Evolutionary conservation across 2,888 invertebrate species (phyloP).

Genomic region (Agriopis aurantiaria): DNA sequence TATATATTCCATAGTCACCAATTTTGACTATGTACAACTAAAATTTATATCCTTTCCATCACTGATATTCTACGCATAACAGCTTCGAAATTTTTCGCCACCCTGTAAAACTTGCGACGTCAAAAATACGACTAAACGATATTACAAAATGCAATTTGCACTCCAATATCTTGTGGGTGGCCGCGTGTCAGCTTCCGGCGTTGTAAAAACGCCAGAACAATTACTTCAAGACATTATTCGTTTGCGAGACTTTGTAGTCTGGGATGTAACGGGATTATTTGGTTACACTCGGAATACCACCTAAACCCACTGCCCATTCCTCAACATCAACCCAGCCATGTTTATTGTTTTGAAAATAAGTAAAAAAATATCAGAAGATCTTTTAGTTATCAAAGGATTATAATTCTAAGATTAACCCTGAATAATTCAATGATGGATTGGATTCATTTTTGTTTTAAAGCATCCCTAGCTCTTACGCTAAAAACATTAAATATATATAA

Average conservation of each 20-base stretch:
- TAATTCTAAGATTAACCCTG: too few relatives aligned
- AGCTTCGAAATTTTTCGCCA: background rate
- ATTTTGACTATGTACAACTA: background rate
- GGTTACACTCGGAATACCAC: background rate
- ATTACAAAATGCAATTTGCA: conserved; percentile 36
- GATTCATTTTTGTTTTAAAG: too few relatives aligned
- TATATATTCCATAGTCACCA: too few relatives aligned
- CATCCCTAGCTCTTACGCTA: too few relatives aligned
- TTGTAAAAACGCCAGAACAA: conserved; percentile 33
- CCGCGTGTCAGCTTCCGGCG: conserved; percentile 28
- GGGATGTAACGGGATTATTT: conserved; percentile 1
- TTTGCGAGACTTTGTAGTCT: conserved; percentile 13
- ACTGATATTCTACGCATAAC: background rate
- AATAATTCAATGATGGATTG: too few relatives aligned
- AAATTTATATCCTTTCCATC: background rate
- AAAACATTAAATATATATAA: too few relatives aligned
- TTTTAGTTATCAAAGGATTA: too few relatives aligned
- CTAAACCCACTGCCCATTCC: background rate
- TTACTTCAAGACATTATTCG: conserved; percentile 29
- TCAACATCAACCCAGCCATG: too few relatives aligned
- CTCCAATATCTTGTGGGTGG: conserved; percentile 39
- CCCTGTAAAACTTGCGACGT: background rate
- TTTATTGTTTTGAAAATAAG: too few relatives aligned
- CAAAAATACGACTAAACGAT: conserved; percentile 19
- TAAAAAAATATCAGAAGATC: too few relatives aligned